Base-by-base conservation (phyloP, 2,888 invertebrate genomes). In the Acrobasis suavella region DNA sequence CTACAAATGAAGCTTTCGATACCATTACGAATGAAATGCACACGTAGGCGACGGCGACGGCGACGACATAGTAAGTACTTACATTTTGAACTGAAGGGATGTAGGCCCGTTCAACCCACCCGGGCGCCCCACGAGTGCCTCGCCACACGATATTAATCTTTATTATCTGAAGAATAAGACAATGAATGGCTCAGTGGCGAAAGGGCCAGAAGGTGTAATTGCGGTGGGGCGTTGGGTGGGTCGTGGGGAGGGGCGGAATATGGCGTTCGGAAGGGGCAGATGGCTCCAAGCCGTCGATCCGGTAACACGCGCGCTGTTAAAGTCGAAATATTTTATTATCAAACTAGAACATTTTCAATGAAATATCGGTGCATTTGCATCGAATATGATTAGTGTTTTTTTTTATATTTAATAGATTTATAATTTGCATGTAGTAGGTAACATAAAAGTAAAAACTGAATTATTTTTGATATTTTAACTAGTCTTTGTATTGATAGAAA, bases 211-310 rank as follows among this genome's bases (percentile, higher is more conserved):
- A 80, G 78, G 74, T 81, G 81, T 88, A 85, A 86, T 86, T 85
- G 87, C 80, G 82, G 86, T 81, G 86, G 88, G 91, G 91, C 89
- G 90, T 82, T 89, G 89, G 91, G 91, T 85, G 91, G 89, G 81
- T 72, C 86, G 77, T 80, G 78, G 89, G 90, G 91, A 85, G 90
- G 91, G 82, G 89, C 87, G 81, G 87, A 86, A 84, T 77, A 85
- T 86, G 87, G 89, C 84, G 74, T 85, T 74, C 85, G 80, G 87
- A 78, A 87, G 90, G 91, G 90, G 87, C 88, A 91, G 85, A 86
- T 84, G 84, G 82, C 84, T 76, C 78, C 81, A 69, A 75, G 77
- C 80, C 80, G 84, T 72, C 80, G 80, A 68, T 72, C 75, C 69
- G 70, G 70, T 38, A 70, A 72, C 81, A 85, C 76, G 42, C 8